These are phyloP conservation scores for Ciconia maguari DNA, from an alignment of 2,113 vertebrate species.

Conservation along the genomic window DNA sequence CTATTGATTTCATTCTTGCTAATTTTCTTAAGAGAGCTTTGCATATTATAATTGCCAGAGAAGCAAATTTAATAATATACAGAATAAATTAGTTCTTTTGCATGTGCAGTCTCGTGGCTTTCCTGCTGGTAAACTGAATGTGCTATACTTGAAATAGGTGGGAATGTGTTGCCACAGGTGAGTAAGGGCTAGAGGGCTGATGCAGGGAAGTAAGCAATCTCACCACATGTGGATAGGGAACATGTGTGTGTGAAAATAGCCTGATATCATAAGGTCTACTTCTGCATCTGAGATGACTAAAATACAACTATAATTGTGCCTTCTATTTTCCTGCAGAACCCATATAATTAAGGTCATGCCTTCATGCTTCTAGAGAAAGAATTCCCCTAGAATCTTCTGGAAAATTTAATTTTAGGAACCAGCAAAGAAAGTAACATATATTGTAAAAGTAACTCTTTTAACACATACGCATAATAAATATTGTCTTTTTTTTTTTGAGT, in stretches of 20 bases:
- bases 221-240: neutral
- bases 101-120: neutral
- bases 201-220: neutral
- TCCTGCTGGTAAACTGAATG: neutral
- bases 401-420: neutral
- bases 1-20: neutral
- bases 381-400: neutral
- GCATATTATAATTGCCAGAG: neutral
- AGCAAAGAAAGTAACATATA: neutral
- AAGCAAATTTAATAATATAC: neutral
- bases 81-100: neutral
- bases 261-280: neutral
- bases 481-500: neutral
- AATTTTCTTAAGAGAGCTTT: neutral
- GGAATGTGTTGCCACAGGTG: neutral
- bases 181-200: neutral
- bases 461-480: neutral
- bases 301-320: neutral
- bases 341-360: neutral
- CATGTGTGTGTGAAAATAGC: neutral
- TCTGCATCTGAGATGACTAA: neutral
- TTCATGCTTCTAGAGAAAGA: neutral
- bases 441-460: neutral
- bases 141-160: neutral
- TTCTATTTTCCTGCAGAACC: neutral